A percentile compares a stretch with the other conserved stretches of the same genome.
Conservation (phyloP, 2,888 invertebrate genomes). For the Mechanitis mazaeus region DNA sequence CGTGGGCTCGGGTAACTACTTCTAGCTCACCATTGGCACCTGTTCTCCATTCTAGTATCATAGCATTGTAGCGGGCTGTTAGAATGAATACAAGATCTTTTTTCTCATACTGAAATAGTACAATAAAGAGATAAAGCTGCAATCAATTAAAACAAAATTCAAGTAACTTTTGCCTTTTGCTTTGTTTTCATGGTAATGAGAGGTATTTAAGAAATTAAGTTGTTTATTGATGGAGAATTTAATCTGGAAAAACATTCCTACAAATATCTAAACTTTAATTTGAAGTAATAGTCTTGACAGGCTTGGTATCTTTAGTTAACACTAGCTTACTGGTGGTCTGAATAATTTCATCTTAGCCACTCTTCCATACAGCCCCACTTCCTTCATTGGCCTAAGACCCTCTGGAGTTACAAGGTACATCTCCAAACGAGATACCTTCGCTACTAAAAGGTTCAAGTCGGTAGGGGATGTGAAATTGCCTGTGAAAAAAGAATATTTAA, state of each 20-base stretch:
- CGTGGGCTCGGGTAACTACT: constrained; percentile 96
- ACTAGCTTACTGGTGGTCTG: constrained; percentile 84
- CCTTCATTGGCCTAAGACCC: constrained; percentile 94
- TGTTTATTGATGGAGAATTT: too few relatives aligned
- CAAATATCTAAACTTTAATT: too few relatives aligned
- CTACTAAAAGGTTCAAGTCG: constrained; percentile 96
- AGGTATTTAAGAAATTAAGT: too few relatives aligned
- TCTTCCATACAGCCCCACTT: constrained; percentile 95
- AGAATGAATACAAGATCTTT: constrained; percentile 96
- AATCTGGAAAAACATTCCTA: too few relatives aligned
- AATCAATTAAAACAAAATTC: not conserved
- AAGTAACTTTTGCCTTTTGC: too few relatives aligned
- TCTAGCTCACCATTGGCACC: constrained; percentile 87
- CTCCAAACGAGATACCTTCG: constrained; percentile 95
- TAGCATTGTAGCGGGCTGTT: constrained; percentile 96
- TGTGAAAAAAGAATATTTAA: constrained; percentile 46
- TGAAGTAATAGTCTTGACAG: too few relatives aligned
- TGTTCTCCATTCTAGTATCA: constrained; percentile 94
- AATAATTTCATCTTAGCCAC: constrained; percentile 97
- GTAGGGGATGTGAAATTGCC: constrained; percentile 97
- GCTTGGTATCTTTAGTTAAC: too few relatives aligned
- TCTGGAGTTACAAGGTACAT: constrained; percentile 97
- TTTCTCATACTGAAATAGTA: constrained; percentile 84
- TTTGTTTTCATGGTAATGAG: too few relatives aligned
- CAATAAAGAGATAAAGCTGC: not conserved